Conservation (phyloP, 1,140 invertebrate species). For the Protaetia brevitarsis region DNA sequence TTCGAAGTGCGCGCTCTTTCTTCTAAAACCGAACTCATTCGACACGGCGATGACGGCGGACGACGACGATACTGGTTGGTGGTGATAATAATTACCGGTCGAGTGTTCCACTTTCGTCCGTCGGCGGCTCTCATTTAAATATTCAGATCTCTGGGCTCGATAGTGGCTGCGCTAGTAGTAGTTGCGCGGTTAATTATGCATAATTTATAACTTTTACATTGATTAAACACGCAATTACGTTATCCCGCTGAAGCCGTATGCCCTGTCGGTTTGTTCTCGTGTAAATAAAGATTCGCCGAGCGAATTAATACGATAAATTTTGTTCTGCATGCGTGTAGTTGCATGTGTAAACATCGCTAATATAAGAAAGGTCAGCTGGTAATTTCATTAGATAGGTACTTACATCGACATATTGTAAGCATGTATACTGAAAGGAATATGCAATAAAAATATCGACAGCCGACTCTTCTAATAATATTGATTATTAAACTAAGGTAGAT, state of each 20-base stretch:
- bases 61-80: too few species aligned
- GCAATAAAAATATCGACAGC: too few species aligned
- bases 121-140: not conserved
- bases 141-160: not conserved
- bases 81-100: slow-evolving; percentile 3
- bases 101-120: not conserved
- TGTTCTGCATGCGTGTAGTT: not conserved
- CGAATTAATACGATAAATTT: not conserved
- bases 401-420: too few species aligned
- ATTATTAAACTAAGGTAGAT: too few species aligned
- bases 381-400: too few species aligned
- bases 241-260: not conserved
- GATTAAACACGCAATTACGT: slow-evolving; percentile 15
- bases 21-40: not conserved
- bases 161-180: not conserved
- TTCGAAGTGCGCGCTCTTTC: not conserved
- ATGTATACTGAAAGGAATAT: too few species aligned
- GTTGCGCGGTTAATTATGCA: slow-evolving; percentile 12
- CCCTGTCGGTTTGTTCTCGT: not conserved
- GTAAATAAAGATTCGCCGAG: not conserved
- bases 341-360: not conserved
- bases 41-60: not conserved
- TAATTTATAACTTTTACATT: slow-evolving; percentile 14
- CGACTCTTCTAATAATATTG: too few species aligned
- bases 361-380: too few species aligned